phyloP scores from a whole-genome alignment of 2,113 vertebrate genomes.

The Grallaria varia region DNA sequence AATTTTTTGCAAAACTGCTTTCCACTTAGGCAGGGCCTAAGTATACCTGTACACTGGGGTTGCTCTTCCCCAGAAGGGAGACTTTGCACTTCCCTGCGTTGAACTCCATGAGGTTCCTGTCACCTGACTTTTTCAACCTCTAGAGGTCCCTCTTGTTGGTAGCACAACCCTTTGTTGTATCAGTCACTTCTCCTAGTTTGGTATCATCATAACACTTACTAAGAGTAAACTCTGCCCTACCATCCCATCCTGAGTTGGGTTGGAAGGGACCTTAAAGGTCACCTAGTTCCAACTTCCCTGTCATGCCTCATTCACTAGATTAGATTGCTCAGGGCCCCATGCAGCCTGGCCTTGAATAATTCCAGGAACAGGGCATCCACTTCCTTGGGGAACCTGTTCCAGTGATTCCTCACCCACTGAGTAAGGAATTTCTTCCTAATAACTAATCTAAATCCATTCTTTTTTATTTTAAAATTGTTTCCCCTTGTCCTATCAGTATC shows the following conservation, averaged over 20 bases:
- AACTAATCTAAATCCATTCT: no score
- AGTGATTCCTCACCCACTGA: no score
- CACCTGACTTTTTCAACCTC: neutral
- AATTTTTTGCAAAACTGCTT: neutral
- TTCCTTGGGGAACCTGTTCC: neutral
- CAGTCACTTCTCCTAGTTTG: neutral
- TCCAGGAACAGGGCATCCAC: neutral
- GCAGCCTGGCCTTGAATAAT: neutral
- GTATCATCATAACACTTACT: neutral
- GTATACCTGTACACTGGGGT: neutral
- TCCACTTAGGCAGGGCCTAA: neutral
- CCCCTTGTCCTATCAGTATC: neutral
- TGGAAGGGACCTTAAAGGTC: no score
- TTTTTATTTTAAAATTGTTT: neutral
- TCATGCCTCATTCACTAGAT: neutral
- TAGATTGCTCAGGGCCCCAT: neutral
- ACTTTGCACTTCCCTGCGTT: neutral
- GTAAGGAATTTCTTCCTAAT: neutral
- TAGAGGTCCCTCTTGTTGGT: neutral
- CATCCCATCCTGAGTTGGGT: neutral
- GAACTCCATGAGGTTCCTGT: neutral
- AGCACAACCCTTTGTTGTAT: neutral
- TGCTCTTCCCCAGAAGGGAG: neutral
- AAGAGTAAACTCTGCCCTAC: neutral
- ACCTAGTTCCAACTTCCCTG: neutral